A percentile compares a stretch with the other conserved stretches of the same genome.
Evolutionary conservation across 2,888 invertebrate genomes (phyloP).

Genomic region (Odontocerum albicorne): DNA sequence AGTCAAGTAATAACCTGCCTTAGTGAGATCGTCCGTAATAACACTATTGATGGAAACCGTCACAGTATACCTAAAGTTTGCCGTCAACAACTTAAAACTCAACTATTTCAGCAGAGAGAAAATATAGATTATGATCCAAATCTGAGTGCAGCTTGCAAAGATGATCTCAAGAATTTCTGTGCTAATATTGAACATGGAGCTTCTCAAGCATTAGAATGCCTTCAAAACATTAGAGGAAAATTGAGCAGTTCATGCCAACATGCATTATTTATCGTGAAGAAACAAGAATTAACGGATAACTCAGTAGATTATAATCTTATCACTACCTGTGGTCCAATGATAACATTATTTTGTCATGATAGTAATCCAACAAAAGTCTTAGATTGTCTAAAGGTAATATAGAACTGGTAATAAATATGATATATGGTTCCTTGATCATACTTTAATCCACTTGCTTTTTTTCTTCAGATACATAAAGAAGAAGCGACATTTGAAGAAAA

Average conservation of each 20-base stretch:
- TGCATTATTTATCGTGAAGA: conserved; percentile 81
- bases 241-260: conserved; percentile 73
- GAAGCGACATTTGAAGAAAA: conserved; percentile 77
- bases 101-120: conserved; percentile 90
- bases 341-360: conserved; percentile 80
- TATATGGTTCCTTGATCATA: conserved; percentile 2
- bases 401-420: conserved; percentile 2
- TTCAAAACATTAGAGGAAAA: conserved; percentile 65
- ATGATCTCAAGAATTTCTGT: conserved; percentile 77
- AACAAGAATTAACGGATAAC: conserved; percentile 84
- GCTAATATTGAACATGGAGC: conserved; percentile 67
- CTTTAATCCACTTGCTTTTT: conserved; percentile 28
- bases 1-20: conserved; percentile 80
- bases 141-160: conserved; percentile 78
- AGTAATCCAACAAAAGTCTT: conserved; percentile 69
- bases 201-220: conserved; percentile 77
- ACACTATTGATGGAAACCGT: conserved; percentile 74
- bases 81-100: conserved; percentile 86
- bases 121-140: conserved; percentile 83
- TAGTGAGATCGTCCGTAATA: conserved; percentile 89
- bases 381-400: conserved; percentile 72
- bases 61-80: conserved; percentile 87
- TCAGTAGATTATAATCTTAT: conserved; percentile 84
- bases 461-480: conserved; percentile 68
- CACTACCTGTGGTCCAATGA: conserved; percentile 83